A percentile compares a stretch with the other conserved stretches of the same genome.
Conservation (phyloP, 2,113 vertebrate species). For the Ptychochromis oligacanthus region DNA sequence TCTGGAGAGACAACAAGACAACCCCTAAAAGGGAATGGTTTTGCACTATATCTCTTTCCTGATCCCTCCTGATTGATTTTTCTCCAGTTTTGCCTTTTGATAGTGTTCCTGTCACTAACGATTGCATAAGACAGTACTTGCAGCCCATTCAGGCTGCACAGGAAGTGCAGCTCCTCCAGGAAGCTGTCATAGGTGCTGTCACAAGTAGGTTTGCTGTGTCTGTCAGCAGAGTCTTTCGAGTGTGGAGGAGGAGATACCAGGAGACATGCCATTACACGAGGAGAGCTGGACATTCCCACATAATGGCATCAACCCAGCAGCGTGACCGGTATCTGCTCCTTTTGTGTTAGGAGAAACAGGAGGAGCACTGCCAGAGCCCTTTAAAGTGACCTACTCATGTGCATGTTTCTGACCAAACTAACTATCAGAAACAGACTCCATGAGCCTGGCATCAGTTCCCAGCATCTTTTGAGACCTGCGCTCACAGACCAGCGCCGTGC, state of each 20-base stretch:
- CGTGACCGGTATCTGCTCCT: background rate
- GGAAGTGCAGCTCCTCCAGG: no score
- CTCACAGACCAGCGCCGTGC: background rate
- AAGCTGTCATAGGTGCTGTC: background rate
- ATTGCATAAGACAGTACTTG: no score
- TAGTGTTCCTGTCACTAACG: background rate
- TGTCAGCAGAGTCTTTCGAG: background rate
- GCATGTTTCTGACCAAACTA: background rate
- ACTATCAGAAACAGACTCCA: background rate
- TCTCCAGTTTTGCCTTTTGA: no score
- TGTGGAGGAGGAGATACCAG: background rate
- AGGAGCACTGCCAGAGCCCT: background rate
- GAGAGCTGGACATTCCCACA: background rate
- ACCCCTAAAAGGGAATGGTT: background rate
- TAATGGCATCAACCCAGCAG: background rate
- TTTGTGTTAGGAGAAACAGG: background rate
- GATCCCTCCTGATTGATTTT: background rate
- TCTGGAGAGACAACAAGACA: background rate
- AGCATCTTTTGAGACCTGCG: background rate
- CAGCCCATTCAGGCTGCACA: no score
- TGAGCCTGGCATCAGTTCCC: background rate
- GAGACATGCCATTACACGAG: background rate
- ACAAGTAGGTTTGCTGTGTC: background rate
- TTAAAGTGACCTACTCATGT: background rate
- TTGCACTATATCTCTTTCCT: background rate